These are phyloP conservation scores for Cactoblastis cactorum DNA, from an alignment of 2,888 invertebrate species.

Conservation along the genomic window DNA sequence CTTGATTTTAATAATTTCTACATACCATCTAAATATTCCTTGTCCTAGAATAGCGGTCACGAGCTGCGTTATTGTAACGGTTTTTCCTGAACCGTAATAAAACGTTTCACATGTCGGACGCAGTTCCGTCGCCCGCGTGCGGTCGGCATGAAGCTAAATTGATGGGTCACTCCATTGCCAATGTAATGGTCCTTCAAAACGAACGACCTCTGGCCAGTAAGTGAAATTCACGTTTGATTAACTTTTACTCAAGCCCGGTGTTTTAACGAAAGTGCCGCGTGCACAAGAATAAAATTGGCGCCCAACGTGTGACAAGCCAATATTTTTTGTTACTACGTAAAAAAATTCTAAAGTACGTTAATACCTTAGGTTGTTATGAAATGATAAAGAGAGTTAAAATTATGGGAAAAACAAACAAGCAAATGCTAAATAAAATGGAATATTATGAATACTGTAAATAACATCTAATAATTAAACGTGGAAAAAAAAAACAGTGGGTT, in stretches of 20 bases:
- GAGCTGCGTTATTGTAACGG: constrained; percentile 62
- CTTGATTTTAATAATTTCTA: constrained; percentile 4
- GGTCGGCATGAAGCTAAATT: constrained; percentile 73
- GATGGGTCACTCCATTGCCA: constrained; percentile 75
- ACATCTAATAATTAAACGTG: too few relatives aligned
- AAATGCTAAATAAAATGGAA: too few relatives aligned
- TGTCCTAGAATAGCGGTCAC: constrained; percentile 39
- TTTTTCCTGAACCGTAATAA: constrained; percentile 68
- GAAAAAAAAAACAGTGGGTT: too few relatives aligned
- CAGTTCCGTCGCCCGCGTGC: constrained; percentile 62
- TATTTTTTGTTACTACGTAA: constrained; percentile 16
- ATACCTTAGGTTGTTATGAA: too few relatives aligned
- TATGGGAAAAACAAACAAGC: too few relatives aligned
- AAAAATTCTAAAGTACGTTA: too few relatives aligned
- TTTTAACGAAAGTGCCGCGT: constrained; percentile 29
- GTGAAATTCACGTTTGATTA: constrained; percentile 76
- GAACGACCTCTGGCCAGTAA: constrained; percentile 67
- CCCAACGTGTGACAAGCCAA: constrained; percentile 4
- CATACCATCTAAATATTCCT: constrained; percentile 21
- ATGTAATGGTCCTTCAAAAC: constrained; percentile 76
- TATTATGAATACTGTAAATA: too few relatives aligned
- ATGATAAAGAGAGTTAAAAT: too few relatives aligned
- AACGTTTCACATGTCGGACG: constrained; percentile 70
- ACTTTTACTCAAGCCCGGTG: constrained; percentile 56
- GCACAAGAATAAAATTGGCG: constrained; percentile 18